These are phyloP conservation scores for Shinisaurus crocodilurus DNA, from an alignment of 2,113 vertebrate species.

Conservation along the genomic window DNA sequence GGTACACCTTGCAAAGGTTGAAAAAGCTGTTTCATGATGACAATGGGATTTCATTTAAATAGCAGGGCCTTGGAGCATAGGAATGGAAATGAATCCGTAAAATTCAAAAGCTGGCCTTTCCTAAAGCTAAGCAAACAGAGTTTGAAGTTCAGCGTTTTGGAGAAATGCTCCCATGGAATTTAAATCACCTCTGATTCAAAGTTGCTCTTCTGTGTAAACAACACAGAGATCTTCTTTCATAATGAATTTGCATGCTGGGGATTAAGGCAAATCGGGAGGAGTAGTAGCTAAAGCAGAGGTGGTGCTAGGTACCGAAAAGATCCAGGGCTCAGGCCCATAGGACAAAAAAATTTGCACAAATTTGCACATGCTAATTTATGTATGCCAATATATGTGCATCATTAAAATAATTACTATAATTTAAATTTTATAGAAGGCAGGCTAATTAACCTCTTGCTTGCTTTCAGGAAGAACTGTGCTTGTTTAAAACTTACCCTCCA, in stretches of 20 bases:
- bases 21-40: not conserved
- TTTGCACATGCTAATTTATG: no score
- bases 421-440: no score
- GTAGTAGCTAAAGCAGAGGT: no score
- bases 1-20: no score
- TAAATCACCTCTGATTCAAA: not conserved
- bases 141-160: not conserved
- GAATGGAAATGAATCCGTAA: slow-evolving; percentile 3
- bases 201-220: not conserved
- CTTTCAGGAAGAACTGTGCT: no score
- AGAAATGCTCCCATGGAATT: not conserved
- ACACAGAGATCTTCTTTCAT: not conserved
- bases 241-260: not conserved
- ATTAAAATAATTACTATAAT: no score
- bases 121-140: not conserved
- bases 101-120: slow-evolving; percentile 32
- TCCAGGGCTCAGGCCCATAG: not conserved
- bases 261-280: not conserved
- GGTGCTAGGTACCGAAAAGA: no score
- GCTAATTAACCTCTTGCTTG: no score
- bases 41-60: not conserved
- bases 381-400: no score
- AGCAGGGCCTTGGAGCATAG: not conserved
- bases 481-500: no score
- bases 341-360: no score